Evolutionary conservation across 2,797 vertebrate species (phyloP), one percentile per base, ranked within the genome.

Genomic region (Eptatretus atami): DNA sequence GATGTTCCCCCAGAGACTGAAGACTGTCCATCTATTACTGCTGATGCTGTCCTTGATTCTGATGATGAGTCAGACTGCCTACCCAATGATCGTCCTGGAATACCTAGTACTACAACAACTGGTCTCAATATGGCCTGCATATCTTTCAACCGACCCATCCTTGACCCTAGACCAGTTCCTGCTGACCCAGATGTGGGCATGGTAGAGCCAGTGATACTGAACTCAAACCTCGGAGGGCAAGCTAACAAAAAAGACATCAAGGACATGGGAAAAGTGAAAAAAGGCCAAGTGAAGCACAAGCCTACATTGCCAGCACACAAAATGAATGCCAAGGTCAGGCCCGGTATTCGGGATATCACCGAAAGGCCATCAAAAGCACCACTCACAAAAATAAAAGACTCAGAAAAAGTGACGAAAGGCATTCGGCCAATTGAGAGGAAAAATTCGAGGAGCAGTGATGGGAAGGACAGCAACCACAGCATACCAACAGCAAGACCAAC

Each of bases 11-110:
- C 80, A 10, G 86, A 86, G 67, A 86, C 82, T 4, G 86, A 93
- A 68, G 84, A 92, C 64, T 88, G 78, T 67, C 86, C 86, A 0
- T 90, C 83, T 12, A 83, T 79, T 68, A 80, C 82, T 9, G 85
- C 80, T 2, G 84, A 86, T 64, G 82, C 79, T 15, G 82, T 80
- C 72, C 76, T 82, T 61, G 88, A 95, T 73, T 98, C 92, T 0
- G 92, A 99, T 57, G 86, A 94, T 69, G 90, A 98, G 64, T 78
- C 80, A 0, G 90, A 98, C 69, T 95, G 84, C 71, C 78, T 98
- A 65, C 88, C 88, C 25, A 79, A 84, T 54, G 86, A 99, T 76
- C 96, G 95, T 75, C 78, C 81, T 66, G 78, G 31, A 44, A 44
- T 44, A 44, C 31, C 31, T 2, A 44, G 31, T 44, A 44, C 31